Base-by-base conservation (phyloP, 2,888 invertebrate genomes). In the Drosophila vallismaia region DNA sequence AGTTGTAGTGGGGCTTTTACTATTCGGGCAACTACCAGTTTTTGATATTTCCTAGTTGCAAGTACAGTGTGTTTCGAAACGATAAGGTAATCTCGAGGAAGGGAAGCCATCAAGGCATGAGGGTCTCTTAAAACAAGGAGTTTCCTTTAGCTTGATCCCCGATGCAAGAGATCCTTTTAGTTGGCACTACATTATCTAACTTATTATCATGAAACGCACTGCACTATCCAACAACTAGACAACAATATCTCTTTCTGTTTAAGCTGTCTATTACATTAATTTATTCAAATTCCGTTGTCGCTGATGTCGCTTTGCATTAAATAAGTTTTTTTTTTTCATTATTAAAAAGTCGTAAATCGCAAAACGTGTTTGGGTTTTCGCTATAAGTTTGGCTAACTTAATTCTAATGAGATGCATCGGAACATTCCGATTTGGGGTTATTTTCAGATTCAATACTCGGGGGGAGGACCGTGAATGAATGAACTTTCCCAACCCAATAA, bases 1-100 rank as follows among this genome's bases (percentile, higher is more conserved):
- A 42, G 72, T 56, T 46, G 66, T 74, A 78, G 84, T 88, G 78
- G 84, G 84, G 84, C 88, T 86, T 84, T 84, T 88, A 84, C 84
- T 84, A 84, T 84, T 84, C 88, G 84, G 84, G 76, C 84, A 79
- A 72, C 86, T 88, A 85, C 84, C 88, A 85, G 84, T 85, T 85
- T 83, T 88, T 78, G 83, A 88, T 88, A 84, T 88, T 85, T 85
- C 84, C 84, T 85, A 80, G 88, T 86, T 81, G 54, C 55, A 42
- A 53, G 45, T 69, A 71, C 67, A 71, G 49, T 49, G 49, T 29
- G 54, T 26, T 8, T 26, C 42, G 6, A 14, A 36, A 4, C 8
- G 12, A 19, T 46, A 29, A 14, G 4, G 8, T 7, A 1, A 3
- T 19, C 9, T 14, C 19, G 0, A 2, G 14, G 7, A 40, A 12